These are phyloP conservation scores for Myotis brandtii DNA, from an alignment of 2,113 vertebrate genomes.

Conservation along the genomic window DNA sequence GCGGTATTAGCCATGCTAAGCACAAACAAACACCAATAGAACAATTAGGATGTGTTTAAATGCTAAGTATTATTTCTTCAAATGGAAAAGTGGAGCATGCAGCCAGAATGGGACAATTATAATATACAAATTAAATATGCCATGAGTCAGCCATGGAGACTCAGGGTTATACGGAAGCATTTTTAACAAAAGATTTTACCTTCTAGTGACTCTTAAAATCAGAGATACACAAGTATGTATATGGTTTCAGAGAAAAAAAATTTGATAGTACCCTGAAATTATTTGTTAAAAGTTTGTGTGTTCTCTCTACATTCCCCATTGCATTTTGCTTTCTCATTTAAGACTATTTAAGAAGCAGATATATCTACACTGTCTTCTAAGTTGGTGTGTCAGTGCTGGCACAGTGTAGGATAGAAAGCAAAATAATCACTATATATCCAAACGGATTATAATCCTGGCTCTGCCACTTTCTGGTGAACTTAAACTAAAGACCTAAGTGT, in stretches of 20 bases:
- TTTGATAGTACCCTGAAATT: neutral
- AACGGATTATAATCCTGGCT: neutral
- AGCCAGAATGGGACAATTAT: neutral
- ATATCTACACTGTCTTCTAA: neutral
- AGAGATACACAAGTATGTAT: neutral
- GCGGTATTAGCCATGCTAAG: neutral
- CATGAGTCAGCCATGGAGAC: neutral
- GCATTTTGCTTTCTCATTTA: neutral
- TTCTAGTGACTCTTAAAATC: neutral
- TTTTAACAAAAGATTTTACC: constrained; percentile 52
- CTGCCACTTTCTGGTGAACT: neutral
- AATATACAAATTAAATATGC: neutral
- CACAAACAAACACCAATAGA: constrained; percentile 36
- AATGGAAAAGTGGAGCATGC: neutral
- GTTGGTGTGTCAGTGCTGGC: neutral
- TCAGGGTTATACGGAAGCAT: neutral
- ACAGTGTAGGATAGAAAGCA: neutral
- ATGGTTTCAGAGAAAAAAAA: neutral
- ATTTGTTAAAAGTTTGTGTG: neutral
- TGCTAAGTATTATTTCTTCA: neutral
- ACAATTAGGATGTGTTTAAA: constrained; percentile 33
- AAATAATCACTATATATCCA: neutral
- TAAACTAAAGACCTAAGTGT: neutral
- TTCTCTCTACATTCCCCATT: neutral
- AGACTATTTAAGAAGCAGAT: neutral